Evolutionary conservation across 2,113 vertebrate species (phyloP).

Genomic region (Syngnathoides biaculeatus): DNA sequence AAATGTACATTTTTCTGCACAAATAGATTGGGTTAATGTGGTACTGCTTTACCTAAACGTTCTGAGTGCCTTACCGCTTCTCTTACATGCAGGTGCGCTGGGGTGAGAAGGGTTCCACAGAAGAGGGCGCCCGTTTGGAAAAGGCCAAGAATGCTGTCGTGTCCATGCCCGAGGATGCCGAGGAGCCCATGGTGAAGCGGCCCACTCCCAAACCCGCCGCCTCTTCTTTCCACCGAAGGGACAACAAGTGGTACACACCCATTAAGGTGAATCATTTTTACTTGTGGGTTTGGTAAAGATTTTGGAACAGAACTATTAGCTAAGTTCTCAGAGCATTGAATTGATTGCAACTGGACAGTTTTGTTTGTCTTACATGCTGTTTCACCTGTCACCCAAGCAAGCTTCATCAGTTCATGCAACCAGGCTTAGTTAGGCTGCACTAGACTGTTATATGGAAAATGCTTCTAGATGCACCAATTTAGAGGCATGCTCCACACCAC

Average conservation of each 20-base stretch:
- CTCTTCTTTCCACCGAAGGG: slow-evolving; percentile 54
- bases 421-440: too few species aligned
- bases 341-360: too few species aligned
- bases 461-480: too few species aligned
- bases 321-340: background rate
- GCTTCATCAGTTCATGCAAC: too few species aligned
- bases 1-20: too few species aligned
- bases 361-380: too few species aligned
- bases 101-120: slow-evolving; percentile 96
- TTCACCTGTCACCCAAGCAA: too few species aligned
- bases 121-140: slow-evolving; percentile 92
- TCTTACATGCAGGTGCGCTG: slow-evolving; percentile 84
- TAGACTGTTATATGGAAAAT: too few species aligned
- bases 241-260: slow-evolving; percentile 94
- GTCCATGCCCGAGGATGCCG: slow-evolving; percentile 81
- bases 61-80: background rate
- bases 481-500: too few species aligned
- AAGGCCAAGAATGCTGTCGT: slow-evolving; percentile 93
- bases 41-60: too few species aligned
- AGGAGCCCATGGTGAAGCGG: slow-evolving; percentile 73
- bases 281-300: background rate
- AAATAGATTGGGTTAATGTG: too few species aligned
- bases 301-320: background rate
- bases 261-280: slow-evolving; percentile 80
- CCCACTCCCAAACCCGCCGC: slow-evolving; percentile 64